Conservation (phyloP, 2,888 invertebrate species). For the Polietes domitor region DNA sequence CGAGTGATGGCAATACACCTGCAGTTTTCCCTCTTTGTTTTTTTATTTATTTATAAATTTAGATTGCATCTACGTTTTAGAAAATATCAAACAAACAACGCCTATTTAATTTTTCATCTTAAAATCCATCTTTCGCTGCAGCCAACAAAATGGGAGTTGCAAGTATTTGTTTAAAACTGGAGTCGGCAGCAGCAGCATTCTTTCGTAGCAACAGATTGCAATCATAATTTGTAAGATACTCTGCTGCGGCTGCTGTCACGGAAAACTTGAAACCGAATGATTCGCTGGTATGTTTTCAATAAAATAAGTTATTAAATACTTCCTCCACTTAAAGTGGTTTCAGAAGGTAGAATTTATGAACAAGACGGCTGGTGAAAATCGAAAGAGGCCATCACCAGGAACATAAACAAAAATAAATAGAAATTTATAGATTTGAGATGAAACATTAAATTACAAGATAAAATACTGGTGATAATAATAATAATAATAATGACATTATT, state of each 20-base stretch:
- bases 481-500: not conserved
- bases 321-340: conserved; percentile 14
- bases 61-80: conserved; percentile 51
- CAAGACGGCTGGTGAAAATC: not conserved
- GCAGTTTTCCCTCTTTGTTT: not conserved
- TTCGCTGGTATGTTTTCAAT: conserved; percentile 18
- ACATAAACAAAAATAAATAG: conserved; percentile 4
- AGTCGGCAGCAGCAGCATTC: not conserved
- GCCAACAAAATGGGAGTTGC: not conserved
- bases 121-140: conserved; percentile 18
- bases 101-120: conserved; percentile 57
- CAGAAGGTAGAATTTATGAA: not conserved
- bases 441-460: conserved; percentile 16
- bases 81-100: conserved; percentile 58
- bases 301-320: conserved; percentile 40
- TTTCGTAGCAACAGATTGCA: conserved; percentile 12
- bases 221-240: conserved; percentile 18
- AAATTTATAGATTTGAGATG: not conserved
- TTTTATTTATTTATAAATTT: not conserved
- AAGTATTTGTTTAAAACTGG: conserved; percentile 35
- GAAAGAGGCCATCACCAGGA: not conserved
- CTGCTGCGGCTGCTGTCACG: not conserved
- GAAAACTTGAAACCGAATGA: conserved; percentile 12
- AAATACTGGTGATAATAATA: not conserved
- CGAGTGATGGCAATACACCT: conserved; percentile 9